A percentile compares a stretch with the other conserved stretches of the same genome.
These are phyloP conservation scores for Drosophila ambigua DNA, from an alignment of 1,140 invertebrate genomes.

Conservation along the genomic window DNA sequence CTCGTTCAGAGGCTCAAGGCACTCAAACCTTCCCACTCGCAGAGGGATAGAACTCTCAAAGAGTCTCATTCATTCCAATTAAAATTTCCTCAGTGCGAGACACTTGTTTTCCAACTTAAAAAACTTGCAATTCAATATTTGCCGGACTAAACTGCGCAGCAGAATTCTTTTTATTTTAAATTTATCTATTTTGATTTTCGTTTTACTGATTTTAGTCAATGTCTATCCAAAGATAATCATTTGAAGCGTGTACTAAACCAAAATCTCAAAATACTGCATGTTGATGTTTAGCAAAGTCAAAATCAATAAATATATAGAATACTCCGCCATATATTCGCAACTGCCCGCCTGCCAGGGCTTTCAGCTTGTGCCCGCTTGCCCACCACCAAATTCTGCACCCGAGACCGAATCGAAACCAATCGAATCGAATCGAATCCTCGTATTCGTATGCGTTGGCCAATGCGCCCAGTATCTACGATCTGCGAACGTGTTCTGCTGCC, in stretches of 20 bases:
- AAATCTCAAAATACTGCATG: slow-evolving; percentile 66
- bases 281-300: slow-evolving; percentile 68
- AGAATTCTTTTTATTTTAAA: neutral
- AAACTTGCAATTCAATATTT: too few relatives aligned
- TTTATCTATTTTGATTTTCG: neutral
- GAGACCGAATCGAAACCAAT: slow-evolving; percentile 52
- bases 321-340: slow-evolving; percentile 29
- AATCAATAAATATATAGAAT: slow-evolving; percentile 13
- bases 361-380: slow-evolving; percentile 61
- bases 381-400: slow-evolving; percentile 64
- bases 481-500: slow-evolving; percentile 49
- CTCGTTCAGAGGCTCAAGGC: too few relatives aligned
- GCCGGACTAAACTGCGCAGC: neutral
- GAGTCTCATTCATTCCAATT: too few relatives aligned
- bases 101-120: too few relatives aligned
- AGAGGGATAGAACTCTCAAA: too few relatives aligned
- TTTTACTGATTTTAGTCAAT: slow-evolving; percentile 41
- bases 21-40: too few relatives aligned
- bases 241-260: slow-evolving; percentile 54
- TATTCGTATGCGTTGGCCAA: slow-evolving; percentile 55
- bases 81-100: too few relatives aligned
- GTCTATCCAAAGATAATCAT: slow-evolving; percentile 46
- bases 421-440: slow-evolving; percentile 65
- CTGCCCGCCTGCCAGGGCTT: slow-evolving; percentile 56
- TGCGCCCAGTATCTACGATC: slow-evolving; percentile 18